phyloP scores from a whole-genome alignment of 2,113 vertebrate species.

The Dromiciops gliroides region DNA sequence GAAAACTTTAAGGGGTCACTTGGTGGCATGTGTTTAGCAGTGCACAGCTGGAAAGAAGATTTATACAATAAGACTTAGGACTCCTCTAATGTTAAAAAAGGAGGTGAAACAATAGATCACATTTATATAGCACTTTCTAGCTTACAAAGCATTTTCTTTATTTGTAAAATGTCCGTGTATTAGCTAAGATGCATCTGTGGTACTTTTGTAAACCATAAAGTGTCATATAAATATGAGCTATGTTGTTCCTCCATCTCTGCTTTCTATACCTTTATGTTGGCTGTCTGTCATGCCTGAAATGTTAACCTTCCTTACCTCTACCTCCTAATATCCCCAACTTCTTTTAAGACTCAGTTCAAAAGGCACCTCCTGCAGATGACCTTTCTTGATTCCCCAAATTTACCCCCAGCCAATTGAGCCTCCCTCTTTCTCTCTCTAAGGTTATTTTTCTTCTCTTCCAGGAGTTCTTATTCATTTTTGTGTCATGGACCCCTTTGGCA shows the following conservation, averaged over 20 bases:
- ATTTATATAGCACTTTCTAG: neutral
- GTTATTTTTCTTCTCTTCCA: neutral
- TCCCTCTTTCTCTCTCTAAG: neutral
- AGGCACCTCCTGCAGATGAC: neutral
- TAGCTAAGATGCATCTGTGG: neutral
- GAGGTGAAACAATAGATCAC: neutral
- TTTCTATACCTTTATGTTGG: neutral
- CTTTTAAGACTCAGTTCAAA: neutral
- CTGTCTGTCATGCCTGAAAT: neutral
- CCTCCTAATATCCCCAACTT: neutral
- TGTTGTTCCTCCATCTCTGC: neutral
- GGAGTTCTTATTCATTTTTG: neutral
- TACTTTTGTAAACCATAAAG: neutral
- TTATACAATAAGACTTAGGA: constrained; percentile 10
- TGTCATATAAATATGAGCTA: neutral
- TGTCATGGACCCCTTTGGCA: neutral
- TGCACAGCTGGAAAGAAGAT: neutral
- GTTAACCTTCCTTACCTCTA: neutral
- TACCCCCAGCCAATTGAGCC: neutral
- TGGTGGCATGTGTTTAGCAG: neutral
- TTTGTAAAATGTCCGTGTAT: neutral
- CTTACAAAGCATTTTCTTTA: neutral
- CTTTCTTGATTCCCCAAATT: neutral
- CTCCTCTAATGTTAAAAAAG: neutral
- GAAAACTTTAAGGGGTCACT: neutral